phyloP scores from a whole-genome alignment of 2,113 vertebrate species.

The Callocephalon fimbriatum region DNA sequence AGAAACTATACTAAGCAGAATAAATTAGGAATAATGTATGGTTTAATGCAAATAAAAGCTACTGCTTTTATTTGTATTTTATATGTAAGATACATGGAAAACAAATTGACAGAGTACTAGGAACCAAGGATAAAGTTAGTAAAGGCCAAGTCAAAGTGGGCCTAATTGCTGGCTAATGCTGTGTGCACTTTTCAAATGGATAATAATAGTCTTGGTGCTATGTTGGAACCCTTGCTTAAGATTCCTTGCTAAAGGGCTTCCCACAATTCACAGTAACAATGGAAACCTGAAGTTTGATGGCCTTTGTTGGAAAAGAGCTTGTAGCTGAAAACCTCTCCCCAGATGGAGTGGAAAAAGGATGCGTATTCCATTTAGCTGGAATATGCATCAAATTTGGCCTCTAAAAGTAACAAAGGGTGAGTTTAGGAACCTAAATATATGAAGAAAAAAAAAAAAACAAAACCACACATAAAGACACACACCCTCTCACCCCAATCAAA shows the following conservation, averaged over 20 bases:
- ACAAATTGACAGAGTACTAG: not conserved
- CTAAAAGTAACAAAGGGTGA: not conserved
- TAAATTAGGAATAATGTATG: not conserved
- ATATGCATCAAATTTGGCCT: not conserved
- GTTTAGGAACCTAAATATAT: not conserved
- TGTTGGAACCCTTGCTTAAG: not conserved
- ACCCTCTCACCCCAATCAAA: not conserved
- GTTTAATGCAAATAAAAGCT: not conserved
- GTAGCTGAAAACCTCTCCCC: not conserved
- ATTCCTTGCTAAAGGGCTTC: not conserved
- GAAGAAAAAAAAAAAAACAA: not conserved
- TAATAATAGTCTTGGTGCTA: not conserved
- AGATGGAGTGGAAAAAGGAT: not conserved
- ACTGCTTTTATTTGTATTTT: not conserved
- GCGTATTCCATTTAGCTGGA: not conserved
- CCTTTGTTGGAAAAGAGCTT: not conserved
- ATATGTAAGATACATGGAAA: not conserved
- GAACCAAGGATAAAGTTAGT: not conserved
- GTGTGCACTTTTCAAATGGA: not conserved
- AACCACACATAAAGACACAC: not conserved
- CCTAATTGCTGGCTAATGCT: not conserved
- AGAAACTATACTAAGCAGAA: not conserved
- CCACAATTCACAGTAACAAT: not conserved
- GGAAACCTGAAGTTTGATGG: not conserved
- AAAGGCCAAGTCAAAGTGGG: not conserved